Evolutionary conservation across 2,797 vertebrate species (phyloP).

Genomic region (Diglossa cyanea): DNA sequence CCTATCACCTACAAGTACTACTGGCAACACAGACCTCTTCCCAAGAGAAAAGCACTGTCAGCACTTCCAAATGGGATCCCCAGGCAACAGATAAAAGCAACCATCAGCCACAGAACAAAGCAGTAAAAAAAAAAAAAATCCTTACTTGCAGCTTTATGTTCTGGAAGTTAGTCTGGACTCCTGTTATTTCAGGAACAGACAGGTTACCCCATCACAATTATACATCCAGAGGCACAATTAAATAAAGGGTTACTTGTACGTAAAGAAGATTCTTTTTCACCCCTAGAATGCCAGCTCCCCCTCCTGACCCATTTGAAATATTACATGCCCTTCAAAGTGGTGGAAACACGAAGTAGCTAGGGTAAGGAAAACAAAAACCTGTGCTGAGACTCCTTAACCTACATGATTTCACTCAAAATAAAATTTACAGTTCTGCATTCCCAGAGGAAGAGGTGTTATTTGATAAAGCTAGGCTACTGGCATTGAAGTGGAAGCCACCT

Average conservation of each 20-base stretch:
- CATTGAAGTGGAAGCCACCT: neutral
- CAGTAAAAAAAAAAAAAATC: neutral
- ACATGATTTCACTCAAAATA: neutral
- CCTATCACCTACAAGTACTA: neutral
- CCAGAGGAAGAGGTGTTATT: neutral
- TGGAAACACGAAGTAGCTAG: neutral
- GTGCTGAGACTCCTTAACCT: neutral
- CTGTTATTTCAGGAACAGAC: neutral
- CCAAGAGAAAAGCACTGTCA: neutral
- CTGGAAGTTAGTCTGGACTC: neutral
- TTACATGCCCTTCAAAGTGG: neutral
- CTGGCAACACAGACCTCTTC: neutral
- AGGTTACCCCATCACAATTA: neutral
- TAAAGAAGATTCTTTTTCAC: neutral
- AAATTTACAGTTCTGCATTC: neutral
- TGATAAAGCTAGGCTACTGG: neutral
- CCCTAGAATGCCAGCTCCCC: conserved; percentile 35
- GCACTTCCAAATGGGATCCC: neutral
- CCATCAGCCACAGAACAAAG: neutral
- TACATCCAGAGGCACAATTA: neutral
- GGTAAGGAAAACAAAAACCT: neutral
- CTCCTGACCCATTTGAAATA: conserved; percentile 25
- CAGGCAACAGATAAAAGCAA: neutral
- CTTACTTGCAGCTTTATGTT: neutral
- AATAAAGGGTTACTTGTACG: neutral